phyloP scores from a whole-genome alignment of 2,888 invertebrate genomes.

The Disparrhopalites patrizii region DNA sequence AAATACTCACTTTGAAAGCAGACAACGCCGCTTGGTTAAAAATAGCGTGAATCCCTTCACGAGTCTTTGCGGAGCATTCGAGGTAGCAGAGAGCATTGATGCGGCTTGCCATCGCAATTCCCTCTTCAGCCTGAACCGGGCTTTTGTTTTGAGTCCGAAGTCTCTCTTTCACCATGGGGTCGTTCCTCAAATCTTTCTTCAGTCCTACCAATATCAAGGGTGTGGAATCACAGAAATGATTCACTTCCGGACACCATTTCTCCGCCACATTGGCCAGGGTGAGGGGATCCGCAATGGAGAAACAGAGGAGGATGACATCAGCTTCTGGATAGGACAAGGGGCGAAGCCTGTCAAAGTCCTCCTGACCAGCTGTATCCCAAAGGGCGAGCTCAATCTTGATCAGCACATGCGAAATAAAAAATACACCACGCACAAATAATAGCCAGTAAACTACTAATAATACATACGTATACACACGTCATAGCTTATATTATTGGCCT shows the following conservation, averaged over 20 bases:
- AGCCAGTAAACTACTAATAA: too few species aligned
- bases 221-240: conserved; percentile 36
- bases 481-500: too few species aligned
- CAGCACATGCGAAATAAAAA: too few species aligned
- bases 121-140: conserved; percentile 37
- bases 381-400: conserved; percentile 49
- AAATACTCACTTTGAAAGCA: conserved; percentile 35
- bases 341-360: conserved; percentile 41
- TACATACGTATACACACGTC: too few species aligned
- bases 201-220: conserved; percentile 41
- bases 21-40: conserved; percentile 61
- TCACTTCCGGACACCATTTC: conserved; percentile 44
- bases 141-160: conserved; percentile 34
- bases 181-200: conserved; percentile 37
- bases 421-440: too few species aligned
- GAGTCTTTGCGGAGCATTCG: conserved; percentile 63
- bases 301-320: conserved; percentile 42
- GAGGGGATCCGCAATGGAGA: conserved; percentile 35
- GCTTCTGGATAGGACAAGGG: conserved; percentile 39
- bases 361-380: conserved; percentile 57
- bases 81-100: conserved; percentile 60
- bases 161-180: conserved; percentile 26
- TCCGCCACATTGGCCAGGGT: conserved; percentile 42
- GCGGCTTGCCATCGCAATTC: conserved; percentile 53
- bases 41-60: conserved; percentile 60